Conservation (phyloP, 2,888 invertebrate genomes). For the Thera obeliscata region DNA sequence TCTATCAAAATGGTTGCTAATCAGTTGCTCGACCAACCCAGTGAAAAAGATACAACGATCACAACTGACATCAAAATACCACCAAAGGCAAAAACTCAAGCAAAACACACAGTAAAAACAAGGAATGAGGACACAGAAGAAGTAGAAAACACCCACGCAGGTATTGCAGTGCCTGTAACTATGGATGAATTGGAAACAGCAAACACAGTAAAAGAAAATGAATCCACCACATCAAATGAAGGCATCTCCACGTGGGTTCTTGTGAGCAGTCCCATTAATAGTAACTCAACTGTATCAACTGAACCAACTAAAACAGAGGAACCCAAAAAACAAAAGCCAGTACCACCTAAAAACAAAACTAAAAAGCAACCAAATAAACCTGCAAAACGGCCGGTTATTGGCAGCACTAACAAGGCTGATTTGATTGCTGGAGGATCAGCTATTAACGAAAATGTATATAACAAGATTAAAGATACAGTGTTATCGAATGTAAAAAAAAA, state of each 20-base stretch:
- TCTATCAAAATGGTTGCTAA: constrained; percentile 84
- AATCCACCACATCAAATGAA: constrained; percentile 85
- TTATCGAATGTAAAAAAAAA: constrained; percentile 82
- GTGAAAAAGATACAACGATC: constrained; percentile 66
- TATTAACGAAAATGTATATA: constrained; percentile 79
- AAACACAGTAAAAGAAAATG: constrained; percentile 67
- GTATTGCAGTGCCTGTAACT: constrained; percentile 87
- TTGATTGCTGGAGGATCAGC: constrained; percentile 77
- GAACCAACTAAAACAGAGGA: constrained; percentile 72
- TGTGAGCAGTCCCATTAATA: constrained; percentile 81
- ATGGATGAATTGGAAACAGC: constrained; percentile 86
- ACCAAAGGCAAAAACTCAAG: constrained; percentile 84
- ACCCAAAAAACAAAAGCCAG: constrained; percentile 66
- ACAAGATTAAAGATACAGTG: constrained; percentile 86
- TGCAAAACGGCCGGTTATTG: constrained; percentile 72
- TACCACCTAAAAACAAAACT: constrained; percentile 63
- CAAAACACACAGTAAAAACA: constrained; percentile 74
- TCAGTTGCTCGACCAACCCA: constrained; percentile 81
- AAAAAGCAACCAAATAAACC: constrained; percentile 67
- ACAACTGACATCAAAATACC: constrained; percentile 86
- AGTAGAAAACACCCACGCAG: constrained; percentile 84
- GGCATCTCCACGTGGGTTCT: constrained; percentile 92
- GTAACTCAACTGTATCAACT: constrained; percentile 62
- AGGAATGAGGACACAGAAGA: constrained; percentile 68
- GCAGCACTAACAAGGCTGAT: constrained; percentile 77